Evolutionary conservation across 1,140 invertebrate species (phyloP).

Genomic region (Hestina assimilis): DNA sequence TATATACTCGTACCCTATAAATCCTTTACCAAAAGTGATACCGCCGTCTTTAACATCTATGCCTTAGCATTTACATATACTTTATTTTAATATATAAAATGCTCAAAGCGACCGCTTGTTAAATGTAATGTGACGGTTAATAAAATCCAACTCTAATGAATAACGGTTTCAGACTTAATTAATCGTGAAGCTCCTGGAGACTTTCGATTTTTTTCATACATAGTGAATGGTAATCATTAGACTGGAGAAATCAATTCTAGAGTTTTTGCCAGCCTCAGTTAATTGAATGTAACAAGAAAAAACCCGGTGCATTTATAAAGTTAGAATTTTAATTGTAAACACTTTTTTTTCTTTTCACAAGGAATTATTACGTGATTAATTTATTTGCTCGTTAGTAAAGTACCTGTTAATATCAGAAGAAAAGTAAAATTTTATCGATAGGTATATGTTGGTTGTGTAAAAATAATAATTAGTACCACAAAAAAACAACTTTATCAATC

Average conservation of each 20-base stretch:
- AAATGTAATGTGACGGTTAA: conserved; percentile 71
- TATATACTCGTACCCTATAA: no score
- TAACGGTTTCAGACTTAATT: conserved; percentile 67
- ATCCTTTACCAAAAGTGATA: background rate
- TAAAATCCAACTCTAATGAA: conserved; percentile 57
- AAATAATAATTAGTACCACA: no score
- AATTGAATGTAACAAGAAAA: background rate
- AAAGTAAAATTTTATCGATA: no score
- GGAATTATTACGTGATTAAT: no score
- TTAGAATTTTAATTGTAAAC: background rate
- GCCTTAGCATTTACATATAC: conserved; percentile 25
- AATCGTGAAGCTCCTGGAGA: conserved; percentile 45
- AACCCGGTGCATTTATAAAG: background rate
- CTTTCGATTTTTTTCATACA: conserved; percentile 39
- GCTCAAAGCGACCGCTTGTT: conserved; percentile 48
- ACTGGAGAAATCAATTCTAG: background rate
- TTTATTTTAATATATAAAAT: conserved; percentile 21
- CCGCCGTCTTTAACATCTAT: conserved; percentile 15
- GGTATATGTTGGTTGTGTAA: no score
- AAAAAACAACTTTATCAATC: no score
- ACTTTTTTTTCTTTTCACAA: no score
- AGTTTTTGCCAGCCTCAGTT: background rate
- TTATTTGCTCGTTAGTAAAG: background rate
- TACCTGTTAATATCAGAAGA: no score
- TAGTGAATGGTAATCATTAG: conserved; percentile 6